Evolutionary conservation across 1,140 invertebrate species (phyloP).

Genomic region (Vanessa tameamea): DNA sequence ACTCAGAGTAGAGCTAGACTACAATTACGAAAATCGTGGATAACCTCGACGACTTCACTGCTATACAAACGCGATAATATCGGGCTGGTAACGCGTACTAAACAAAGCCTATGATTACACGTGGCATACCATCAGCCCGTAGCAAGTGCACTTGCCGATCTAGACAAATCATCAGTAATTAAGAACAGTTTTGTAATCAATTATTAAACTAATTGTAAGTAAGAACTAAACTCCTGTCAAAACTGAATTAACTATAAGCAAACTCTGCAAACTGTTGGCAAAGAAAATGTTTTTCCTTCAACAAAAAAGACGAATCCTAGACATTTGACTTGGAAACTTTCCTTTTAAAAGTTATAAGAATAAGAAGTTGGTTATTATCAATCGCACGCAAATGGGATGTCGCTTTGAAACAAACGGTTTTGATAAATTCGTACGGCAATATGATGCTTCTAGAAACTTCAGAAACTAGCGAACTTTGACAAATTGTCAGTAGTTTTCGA

Average conservation of each 20-base stretch:
- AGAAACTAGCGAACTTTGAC: slow-evolving; percentile 9
- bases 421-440: slow-evolving; percentile 11
- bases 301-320: not conserved
- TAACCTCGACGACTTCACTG: no score
- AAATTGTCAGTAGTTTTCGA: slow-evolving; percentile 9
- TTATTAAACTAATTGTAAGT: no score
- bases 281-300: not conserved
- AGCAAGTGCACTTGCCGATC: no score
- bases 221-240: no score
- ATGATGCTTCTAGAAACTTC: slow-evolving; percentile 5
- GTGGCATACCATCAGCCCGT: no score
- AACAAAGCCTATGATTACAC: no score
- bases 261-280: not conserved
- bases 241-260: not conserved
- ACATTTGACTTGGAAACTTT: not conserved
- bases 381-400: not conserved
- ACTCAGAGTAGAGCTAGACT: no score
- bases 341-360: slow-evolving; percentile 5
- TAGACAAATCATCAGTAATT: no score
- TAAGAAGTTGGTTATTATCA: not conserved
- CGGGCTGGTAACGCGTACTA: no score
- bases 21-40: no score
- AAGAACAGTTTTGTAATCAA: no score
- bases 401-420: slow-evolving; percentile 7
- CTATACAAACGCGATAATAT: no score